phyloP scores from a whole-genome alignment of 2,888 invertebrate genomes.

The Pterostichus madidus region DNA sequence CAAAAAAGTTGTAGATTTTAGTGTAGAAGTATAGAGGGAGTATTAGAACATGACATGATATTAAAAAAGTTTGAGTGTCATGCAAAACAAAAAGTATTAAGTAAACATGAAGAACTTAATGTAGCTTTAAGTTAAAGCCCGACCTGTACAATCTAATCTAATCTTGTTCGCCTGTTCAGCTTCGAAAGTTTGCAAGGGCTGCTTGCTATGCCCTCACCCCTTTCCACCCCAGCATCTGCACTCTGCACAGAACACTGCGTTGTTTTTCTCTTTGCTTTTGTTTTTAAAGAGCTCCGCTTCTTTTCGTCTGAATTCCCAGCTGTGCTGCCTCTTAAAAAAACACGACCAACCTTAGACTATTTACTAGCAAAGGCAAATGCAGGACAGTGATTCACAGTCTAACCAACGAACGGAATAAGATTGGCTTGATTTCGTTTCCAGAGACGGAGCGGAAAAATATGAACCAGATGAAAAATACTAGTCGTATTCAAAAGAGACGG shows the following conservation, averaged over 20 bases:
- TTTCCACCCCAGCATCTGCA: conserved; percentile 12
- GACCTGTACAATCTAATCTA: conserved; percentile 53
- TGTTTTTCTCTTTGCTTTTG: conserved; percentile 65
- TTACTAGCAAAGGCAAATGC: not conserved
- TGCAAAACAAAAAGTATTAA: conserved; percentile 45
- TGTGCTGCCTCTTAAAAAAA: conserved; percentile 64
- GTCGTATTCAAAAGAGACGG: conserved; percentile 42
- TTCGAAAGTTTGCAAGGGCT: conserved; percentile 29
- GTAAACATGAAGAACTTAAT: conserved; percentile 12
- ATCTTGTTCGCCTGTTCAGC: conserved; percentile 38
- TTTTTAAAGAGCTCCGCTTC: conserved; percentile 65
- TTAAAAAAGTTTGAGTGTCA: conserved; percentile 42
- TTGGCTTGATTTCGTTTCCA: conserved; percentile 65
- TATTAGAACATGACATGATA: conserved; percentile 12
- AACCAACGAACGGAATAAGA: conserved; percentile 60
- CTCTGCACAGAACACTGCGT: conserved; percentile 44
- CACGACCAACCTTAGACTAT: conserved; percentile 50
- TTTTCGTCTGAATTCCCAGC: conserved; percentile 66
- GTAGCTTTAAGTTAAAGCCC: conserved; percentile 40
- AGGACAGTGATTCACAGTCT: conserved; percentile 25
- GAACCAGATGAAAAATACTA: conserved; percentile 57
- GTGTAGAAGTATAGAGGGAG: not conserved
- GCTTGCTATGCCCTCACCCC: not conserved
- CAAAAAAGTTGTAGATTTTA: not conserved
- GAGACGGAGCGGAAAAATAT: conserved; percentile 61